Percentiles rank a stretch among this genome's conserved stretches.
Conservation (phyloP, 30 jellyfish, hydroid and myxozoan species). For the Aurelia coerulea region DNA sequence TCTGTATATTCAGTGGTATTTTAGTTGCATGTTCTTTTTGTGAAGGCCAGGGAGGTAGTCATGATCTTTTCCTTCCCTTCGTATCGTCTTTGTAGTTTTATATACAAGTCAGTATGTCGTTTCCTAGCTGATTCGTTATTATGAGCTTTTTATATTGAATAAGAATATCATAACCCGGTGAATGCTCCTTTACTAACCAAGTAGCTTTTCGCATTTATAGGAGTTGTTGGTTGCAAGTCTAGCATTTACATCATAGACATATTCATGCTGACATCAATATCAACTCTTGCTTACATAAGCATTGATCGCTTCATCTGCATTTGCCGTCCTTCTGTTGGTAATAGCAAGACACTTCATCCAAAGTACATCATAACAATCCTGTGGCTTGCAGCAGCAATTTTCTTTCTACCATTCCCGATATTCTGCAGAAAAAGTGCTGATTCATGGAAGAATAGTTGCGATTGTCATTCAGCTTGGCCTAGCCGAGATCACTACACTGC, state of each 20-base stretch:
- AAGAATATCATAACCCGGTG: too few relatives aligned
- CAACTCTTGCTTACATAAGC: constrained; percentile 27
- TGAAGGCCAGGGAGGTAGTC: too few relatives aligned
- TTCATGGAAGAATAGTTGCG: constrained; percentile 6
- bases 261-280: constrained; percentile 15
- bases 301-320: constrained; percentile 30
- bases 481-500: not conserved
- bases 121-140: too few relatives aligned
- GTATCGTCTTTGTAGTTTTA: too few relatives aligned
- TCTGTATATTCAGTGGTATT: too few relatives aligned
- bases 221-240: constrained; percentile 41
- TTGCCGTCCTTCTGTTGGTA: constrained; percentile 8
- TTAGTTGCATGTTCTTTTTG: too few relatives aligned
- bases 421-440: not conserved
- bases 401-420: constrained; percentile 6
- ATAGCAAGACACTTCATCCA: not conserved
- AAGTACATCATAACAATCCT: not conserved
- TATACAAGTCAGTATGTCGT: too few relatives aligned
- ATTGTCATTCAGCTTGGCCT: constrained; percentile 46
- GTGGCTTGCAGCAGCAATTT: constrained; percentile 20
- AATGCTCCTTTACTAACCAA: too few relatives aligned
- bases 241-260: constrained; percentile 9
- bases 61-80: too few relatives aligned
- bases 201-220: not conserved
- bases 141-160: too few relatives aligned